These are phyloP conservation scores for Columbina picui DNA, from an alignment of 2,113 vertebrate species.

Conservation along the genomic window DNA sequence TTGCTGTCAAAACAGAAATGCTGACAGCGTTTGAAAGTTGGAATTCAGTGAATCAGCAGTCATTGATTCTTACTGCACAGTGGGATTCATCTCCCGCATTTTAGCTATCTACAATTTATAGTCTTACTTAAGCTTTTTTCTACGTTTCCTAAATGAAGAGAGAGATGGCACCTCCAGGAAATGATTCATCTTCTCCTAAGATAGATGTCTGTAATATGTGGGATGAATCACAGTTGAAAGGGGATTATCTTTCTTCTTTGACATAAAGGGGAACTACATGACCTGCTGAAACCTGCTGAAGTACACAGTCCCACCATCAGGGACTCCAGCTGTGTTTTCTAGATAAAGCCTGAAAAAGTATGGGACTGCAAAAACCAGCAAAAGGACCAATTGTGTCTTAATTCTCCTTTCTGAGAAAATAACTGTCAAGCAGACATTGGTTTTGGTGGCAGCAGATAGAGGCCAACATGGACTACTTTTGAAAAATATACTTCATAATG, in stretches of 20 bases:
- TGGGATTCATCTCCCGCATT: not conserved
- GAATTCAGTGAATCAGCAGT: not conserved
- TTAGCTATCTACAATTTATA: not conserved
- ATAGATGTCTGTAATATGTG: slow-evolving; percentile 31
- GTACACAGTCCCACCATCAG: not conserved
- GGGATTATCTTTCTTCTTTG: slow-evolving; percentile 3
- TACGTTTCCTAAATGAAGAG: not conserved
- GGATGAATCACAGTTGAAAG: slow-evolving; percentile 34
- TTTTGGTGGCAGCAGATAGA: not conserved
- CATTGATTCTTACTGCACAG: not conserved
- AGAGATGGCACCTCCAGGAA: slow-evolving; percentile 9
- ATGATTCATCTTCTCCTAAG: slow-evolving; percentile 20
- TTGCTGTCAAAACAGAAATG: not conserved
- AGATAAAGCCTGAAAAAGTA: not conserved
- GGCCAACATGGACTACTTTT: not conserved
- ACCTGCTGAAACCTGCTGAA: slow-evolving; percentile 32
- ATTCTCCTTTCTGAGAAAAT: not conserved
- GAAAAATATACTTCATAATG: not conserved
- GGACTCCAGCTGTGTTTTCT: not conserved
- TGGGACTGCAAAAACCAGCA: not conserved
- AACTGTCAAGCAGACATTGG: not conserved
- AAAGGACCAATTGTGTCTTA: not conserved
- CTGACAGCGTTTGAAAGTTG: not conserved
- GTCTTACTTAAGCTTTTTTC: not conserved
- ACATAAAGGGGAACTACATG: not conserved